Conservation (phyloP, 2,888 invertebrate genomes). For the Eulithis prunata region DNA sequence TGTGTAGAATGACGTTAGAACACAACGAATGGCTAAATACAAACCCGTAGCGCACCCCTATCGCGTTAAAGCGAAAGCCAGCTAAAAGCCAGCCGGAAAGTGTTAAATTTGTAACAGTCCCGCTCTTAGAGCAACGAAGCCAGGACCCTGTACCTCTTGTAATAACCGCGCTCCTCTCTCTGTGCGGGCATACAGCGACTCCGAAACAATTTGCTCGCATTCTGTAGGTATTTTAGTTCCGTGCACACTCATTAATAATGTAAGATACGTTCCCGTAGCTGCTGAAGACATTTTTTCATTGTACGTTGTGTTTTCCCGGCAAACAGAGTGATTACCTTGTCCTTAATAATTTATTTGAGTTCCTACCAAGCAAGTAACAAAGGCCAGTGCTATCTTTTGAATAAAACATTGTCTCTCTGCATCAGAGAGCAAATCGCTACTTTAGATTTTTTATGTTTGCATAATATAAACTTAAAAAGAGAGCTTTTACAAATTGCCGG, state of each 20-base stretch:
- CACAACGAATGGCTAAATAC: slow-evolving; percentile 23
- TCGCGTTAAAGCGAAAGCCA: slow-evolving; percentile 39
- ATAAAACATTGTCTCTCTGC: slow-evolving; percentile 73
- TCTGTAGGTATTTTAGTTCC: slow-evolving; percentile 47
- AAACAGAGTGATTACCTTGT: slow-evolving; percentile 74
- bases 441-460: slow-evolving; percentile 55
- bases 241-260: slow-evolving; percentile 55
- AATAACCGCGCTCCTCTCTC: slow-evolving; percentile 37
- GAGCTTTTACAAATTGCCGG: slow-evolving; percentile 23
- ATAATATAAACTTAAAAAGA: slow-evolving; percentile 38
- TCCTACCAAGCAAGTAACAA: slow-evolving; percentile 71
- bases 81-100: slow-evolving; percentile 52
- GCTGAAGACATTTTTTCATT: slow-evolving; percentile 63
- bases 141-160: slow-evolving; percentile 40
- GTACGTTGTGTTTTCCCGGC: slow-evolving; percentile 62
- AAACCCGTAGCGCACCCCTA: slow-evolving; percentile 15
- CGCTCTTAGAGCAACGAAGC: slow-evolving; percentile 40
- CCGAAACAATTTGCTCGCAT: slow-evolving; percentile 40
- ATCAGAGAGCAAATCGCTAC: slow-evolving; percentile 60
- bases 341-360: slow-evolving; percentile 75
- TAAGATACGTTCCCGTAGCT: slow-evolving; percentile 54
- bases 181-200: slow-evolving; percentile 32
- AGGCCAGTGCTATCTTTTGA: slow-evolving; percentile 73
- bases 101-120: slow-evolving; percentile 55
- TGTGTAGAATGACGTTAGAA: slow-evolving; percentile 17